Conservation (phyloP, 2,888 invertebrate species). For the Ophraella communa region DNA sequence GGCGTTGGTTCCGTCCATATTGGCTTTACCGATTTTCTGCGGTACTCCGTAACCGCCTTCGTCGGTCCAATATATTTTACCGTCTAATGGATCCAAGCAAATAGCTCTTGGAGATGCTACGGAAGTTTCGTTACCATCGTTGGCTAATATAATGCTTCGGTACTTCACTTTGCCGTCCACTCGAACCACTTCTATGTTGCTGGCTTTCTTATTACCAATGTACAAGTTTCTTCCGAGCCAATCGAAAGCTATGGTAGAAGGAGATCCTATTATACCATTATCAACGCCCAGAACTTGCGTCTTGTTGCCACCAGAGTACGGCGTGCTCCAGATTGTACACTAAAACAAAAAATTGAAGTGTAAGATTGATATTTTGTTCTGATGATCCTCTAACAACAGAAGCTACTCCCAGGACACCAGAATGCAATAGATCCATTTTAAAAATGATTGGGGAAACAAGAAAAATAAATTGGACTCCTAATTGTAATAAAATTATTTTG, state of each 20-base stretch:
- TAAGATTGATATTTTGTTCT: too few relatives aligned
- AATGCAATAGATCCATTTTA: too few relatives aligned
- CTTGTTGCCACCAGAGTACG: slow-evolving; percentile 84
- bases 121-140: slow-evolving; percentile 84
- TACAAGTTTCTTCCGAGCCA: slow-evolving; percentile 96
- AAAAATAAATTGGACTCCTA: too few relatives aligned
- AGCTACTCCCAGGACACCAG: too few relatives aligned
- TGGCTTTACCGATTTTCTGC: slow-evolving; percentile 86
- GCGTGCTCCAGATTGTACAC: slow-evolving; percentile 85
- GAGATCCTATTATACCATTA: slow-evolving; percentile 88
- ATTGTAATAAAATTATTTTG: too few relatives aligned
- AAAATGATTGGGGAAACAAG: too few relatives aligned
- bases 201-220: slow-evolving; percentile 87
- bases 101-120: slow-evolving; percentile 88
- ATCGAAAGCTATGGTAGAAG: slow-evolving; percentile 92
- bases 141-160: slow-evolving; percentile 84
- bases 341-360: slow-evolving; percentile 53
- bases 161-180: slow-evolving; percentile 85
- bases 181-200: slow-evolving; percentile 88
- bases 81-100: slow-evolving; percentile 90
- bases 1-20: slow-evolving; percentile 91
- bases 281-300: slow-evolving; percentile 82
- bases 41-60: slow-evolving; percentile 91
- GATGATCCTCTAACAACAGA: too few relatives aligned
- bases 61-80: slow-evolving; percentile 96